phyloP scores from a whole-genome alignment of 2,888 invertebrate species.

The Watsonalla cultraria region DNA sequence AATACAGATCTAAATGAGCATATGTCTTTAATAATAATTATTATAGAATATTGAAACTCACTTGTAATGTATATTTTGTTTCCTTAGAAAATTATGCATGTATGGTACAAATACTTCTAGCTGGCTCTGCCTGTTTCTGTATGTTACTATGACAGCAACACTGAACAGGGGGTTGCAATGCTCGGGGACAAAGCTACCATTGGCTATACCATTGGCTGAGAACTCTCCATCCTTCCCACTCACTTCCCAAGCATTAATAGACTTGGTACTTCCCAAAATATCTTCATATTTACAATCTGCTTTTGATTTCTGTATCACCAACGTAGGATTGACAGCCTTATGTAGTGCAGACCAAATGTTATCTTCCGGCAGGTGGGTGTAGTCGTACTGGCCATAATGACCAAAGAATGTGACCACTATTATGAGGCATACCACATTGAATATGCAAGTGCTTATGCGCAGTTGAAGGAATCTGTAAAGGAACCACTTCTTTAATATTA shows the following conservation, averaged over 20 bases:
- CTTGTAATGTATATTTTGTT: conserved; percentile 89
- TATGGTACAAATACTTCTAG: conserved; percentile 88
- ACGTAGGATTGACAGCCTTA: conserved; percentile 29
- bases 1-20: too few relatives aligned
- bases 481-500: background rate
- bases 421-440: conserved; percentile 27
- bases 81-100: conserved; percentile 90
- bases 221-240: conserved; percentile 38
- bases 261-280: conserved; percentile 36
- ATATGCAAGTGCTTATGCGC: conserved; percentile 33
- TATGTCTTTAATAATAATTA: too few relatives aligned
- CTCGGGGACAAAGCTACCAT: conserved; percentile 52
- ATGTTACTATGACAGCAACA: conserved; percentile 90
- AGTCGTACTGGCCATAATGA: conserved; percentile 41
- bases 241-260: conserved; percentile 35
- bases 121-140: conserved; percentile 86
- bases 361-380: conserved; percentile 37
- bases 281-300: conserved; percentile 52
- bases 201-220: conserved; percentile 37
- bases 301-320: conserved; percentile 26
- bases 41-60: conserved; percentile 27
- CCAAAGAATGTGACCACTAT: conserved; percentile 39
- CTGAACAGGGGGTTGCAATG: conserved; percentile 72
- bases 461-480: conserved; percentile 35
- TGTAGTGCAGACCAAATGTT: conserved; percentile 35